A percentile compares a stretch with the other conserved stretches of the same genome.
Conservation (phyloP, 2,888 invertebrate genomes). For the Scaptomyza cyrtandrae region DNA sequence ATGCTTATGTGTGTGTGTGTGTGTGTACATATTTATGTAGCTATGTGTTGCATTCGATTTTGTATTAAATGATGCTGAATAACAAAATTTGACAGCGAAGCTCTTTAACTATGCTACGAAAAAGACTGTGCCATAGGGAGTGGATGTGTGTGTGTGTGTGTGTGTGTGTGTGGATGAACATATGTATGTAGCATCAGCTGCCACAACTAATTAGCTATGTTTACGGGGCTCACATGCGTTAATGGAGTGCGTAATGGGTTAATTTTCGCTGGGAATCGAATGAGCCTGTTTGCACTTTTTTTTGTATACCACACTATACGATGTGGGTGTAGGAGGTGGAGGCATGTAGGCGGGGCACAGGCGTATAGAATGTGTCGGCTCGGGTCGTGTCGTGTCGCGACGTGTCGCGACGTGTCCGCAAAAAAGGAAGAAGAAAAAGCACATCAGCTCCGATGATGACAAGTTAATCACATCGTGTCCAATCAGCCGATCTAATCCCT, state of each 20-base stretch:
- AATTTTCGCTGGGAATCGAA: constrained; percentile 53
- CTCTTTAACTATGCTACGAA: constrained; percentile 20
- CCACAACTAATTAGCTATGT: constrained; percentile 71
- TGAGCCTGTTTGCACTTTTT: constrained; percentile 25
- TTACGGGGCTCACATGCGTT: constrained; percentile 62
- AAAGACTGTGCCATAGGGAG: constrained; percentile 1
- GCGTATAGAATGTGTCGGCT: constrained; percentile 26
- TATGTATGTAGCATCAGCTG: constrained; percentile 62
- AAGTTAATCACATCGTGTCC: constrained; percentile 83
- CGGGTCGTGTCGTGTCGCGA: constrained; percentile 28
- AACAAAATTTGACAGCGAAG: constrained; percentile 57
- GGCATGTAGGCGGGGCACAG: background rate
- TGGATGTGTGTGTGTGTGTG: constrained; percentile 6
- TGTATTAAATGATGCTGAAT: constrained; percentile 68
- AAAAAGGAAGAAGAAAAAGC: constrained; percentile 10
- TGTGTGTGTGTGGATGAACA: constrained; percentile 8
- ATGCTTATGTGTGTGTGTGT: background rate
- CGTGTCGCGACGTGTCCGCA: constrained; percentile 60
- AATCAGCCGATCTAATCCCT: constrained; percentile 82
- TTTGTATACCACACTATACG: too few species aligned
- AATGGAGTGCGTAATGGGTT: constrained; percentile 80
- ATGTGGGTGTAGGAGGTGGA: too few species aligned
- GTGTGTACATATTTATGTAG: background rate
- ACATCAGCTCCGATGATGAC: constrained; percentile 55
- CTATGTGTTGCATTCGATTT: constrained; percentile 37